Evolutionary conservation across 2,797 vertebrate genomes (phyloP), one percentile per base, ranked within the genome.

Genomic region (Coilia nasus): DNA sequence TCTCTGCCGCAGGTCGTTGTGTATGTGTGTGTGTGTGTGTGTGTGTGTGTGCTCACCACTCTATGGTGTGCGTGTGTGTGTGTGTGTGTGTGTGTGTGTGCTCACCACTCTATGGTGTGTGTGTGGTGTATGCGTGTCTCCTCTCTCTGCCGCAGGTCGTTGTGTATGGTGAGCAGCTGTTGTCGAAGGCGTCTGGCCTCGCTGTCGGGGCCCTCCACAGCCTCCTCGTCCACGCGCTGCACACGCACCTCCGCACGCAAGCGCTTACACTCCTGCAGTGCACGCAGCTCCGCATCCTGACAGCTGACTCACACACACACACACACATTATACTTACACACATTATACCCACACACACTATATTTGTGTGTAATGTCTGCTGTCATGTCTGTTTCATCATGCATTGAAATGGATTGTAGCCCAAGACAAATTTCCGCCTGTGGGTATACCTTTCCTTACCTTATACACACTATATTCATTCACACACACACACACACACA

Each of bases 81-180:
- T 67, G 62, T 67, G 62, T 67, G 62, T 67, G 25, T 67, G 60
- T 31, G 64, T 31, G 28, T 25, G 23, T 35, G 12, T 19, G 2
- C 96, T 94, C 94, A 99, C 98, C 97, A 96, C 57, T 95, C 93
- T n/a, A 98, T 95, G 31, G 93, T 95, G 83, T 95, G 91, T 89
- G 89, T 91, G 81, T 97, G 95, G 89, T 94, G 94, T 87, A 7
- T 54, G 50, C 9, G 50, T 14, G 50, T 54, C 50, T 97, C 96
- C 93, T 97, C 96, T 7, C 92, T 90, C 67, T 94, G 94, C 54
- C 80, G 93, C 81, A 97, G 95, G 85, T 97, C 95, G 25, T 96
- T 97, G 90, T 94, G 93, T 83, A 95, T 96, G 91, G 93, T 96
- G 59, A 98, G 95, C 86, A 99, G 95, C 82, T 96, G 95, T 83